phyloP scores from a whole-genome alignment of 2,888 invertebrate genomes.

The Drosophila lutescens region DNA sequence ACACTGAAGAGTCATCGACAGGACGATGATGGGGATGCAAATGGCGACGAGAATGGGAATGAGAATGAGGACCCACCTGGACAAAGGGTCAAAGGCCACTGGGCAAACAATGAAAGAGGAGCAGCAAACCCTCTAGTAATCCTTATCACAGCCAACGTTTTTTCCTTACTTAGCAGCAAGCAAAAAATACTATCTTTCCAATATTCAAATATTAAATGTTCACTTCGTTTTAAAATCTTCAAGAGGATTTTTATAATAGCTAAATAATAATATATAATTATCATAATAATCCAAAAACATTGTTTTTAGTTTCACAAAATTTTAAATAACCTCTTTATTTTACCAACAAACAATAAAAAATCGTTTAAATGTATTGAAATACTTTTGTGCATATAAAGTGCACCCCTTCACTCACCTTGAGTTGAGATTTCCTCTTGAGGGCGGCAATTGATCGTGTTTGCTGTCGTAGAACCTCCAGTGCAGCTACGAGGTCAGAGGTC shows the following conservation, averaged over 20 bases:
- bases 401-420: slow-evolving; percentile 78
- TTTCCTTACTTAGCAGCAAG: slow-evolving; percentile 2
- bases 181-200: neutral
- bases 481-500: slow-evolving; percentile 28
- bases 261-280: no score
- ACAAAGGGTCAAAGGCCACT: slow-evolving; percentile 48
- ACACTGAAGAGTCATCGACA: slow-evolving; percentile 39
- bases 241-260: no score
- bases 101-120: slow-evolving; percentile 27
- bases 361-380: neutral
- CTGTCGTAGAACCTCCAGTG: slow-evolving; percentile 92
- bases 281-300: no score
- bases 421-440: slow-evolving; percentile 85
- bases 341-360: no score
- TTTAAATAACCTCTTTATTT: no score
- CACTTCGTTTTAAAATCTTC: no score
- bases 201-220: no score
- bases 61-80: slow-evolving; percentile 32
- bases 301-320: no score
- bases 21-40: slow-evolving; percentile 24
- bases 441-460: slow-evolving; percentile 94
- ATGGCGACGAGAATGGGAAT: slow-evolving; percentile 22
- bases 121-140: slow-evolving; percentile 18
- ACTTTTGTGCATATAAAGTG: neutral
- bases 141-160: neutral